A percentile compares a stretch with the other conserved stretches of the same genome.
phyloP scores from a whole-genome alignment of 2,888 invertebrate genomes.

The Epistrophe grossulariae region DNA sequence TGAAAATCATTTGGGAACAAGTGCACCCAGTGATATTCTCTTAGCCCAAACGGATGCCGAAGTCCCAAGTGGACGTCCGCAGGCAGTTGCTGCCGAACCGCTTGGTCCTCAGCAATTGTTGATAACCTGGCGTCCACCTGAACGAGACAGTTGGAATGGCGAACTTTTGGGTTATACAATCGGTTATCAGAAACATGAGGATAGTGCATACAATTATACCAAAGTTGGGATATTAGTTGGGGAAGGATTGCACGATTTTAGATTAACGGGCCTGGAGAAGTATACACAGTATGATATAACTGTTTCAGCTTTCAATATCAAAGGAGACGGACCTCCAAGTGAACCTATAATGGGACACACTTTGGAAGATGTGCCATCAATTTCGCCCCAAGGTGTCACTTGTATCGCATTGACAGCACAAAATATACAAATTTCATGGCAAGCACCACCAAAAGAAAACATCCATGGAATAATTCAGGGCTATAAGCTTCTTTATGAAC shows the following conservation, averaged over 20 bases:
- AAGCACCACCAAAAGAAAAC: slow-evolving; percentile 87
- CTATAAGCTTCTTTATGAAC: slow-evolving; percentile 90
- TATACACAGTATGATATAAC: slow-evolving; percentile 92
- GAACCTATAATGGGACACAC: slow-evolving; percentile 85
- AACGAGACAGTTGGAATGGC: slow-evolving; percentile 90
- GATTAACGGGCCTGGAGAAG: slow-evolving; percentile 88
- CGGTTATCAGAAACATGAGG: slow-evolving; percentile 84
- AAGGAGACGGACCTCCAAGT: slow-evolving; percentile 91
- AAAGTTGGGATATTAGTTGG: slow-evolving; percentile 84
- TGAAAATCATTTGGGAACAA: slow-evolving; percentile 87
- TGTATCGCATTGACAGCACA: slow-evolving; percentile 89
- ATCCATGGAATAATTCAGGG: slow-evolving; percentile 89
- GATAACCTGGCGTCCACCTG: slow-evolving; percentile 91
- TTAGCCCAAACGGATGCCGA: slow-evolving; percentile 86
- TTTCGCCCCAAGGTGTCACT: slow-evolving; percentile 87
- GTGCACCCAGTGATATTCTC: slow-evolving; percentile 86
- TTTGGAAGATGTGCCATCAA: slow-evolving; percentile 87
- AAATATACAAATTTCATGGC: slow-evolving; percentile 90
- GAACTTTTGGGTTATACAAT: slow-evolving; percentile 90
- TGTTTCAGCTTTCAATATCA: slow-evolving; percentile 91
- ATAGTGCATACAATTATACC: slow-evolving; percentile 81
- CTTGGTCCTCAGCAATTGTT: slow-evolving; percentile 89
- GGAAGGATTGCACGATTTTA: slow-evolving; percentile 86
- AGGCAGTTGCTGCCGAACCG: slow-evolving; percentile 87
- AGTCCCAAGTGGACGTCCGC: slow-evolving; percentile 90